A percentile compares a stretch with the other conserved stretches of the same genome.
Conservation (phyloP, 2,113 vertebrate genomes). For the Acanthisitta chloris region DNA sequence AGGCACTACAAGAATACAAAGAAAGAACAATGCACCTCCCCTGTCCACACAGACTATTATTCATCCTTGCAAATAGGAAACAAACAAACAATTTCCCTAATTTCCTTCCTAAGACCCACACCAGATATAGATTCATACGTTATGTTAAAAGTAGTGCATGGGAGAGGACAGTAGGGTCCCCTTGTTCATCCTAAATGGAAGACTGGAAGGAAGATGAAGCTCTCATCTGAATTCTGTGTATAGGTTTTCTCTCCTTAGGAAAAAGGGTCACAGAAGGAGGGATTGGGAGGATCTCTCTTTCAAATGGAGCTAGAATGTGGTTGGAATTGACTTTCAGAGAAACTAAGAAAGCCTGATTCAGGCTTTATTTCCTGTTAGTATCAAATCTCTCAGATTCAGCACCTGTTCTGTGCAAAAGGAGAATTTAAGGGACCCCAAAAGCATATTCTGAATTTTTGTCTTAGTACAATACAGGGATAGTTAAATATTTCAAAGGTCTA, state of each 20-base stretch:
- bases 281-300: background rate
- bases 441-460: background rate
- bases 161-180: background rate
- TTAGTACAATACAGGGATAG: background rate
- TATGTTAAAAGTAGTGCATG: background rate
- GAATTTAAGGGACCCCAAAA: background rate
- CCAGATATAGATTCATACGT: background rate
- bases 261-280: background rate
- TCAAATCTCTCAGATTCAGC: background rate
- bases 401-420: background rate
- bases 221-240: background rate
- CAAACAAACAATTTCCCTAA: background rate
- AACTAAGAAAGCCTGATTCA: background rate
- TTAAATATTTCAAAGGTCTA: background rate
- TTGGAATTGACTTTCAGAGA: background rate
- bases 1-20: background rate
- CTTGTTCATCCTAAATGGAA: background rate
- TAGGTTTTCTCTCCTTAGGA: background rate
- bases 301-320: background rate
- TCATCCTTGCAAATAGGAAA: accelerated
- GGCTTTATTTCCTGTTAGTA: background rate
- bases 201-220: background rate
- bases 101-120: background rate
- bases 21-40: background rate
- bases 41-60: background rate